Percentiles rank a stretch among this genome's conserved stretches.
Conservation (phyloP, 2,888 invertebrate genomes). For the Pheosia tremula region DNA sequence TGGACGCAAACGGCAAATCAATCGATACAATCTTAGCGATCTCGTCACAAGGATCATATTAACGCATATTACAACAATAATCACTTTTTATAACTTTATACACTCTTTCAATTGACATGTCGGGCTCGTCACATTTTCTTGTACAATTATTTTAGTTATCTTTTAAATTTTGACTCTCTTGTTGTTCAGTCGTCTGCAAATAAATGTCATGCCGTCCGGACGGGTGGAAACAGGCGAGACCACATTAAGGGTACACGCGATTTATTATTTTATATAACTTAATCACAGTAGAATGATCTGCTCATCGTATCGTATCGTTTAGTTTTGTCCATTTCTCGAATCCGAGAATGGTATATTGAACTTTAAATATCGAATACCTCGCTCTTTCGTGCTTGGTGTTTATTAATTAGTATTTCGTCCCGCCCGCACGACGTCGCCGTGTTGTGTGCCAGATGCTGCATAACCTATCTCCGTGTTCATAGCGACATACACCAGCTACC, state of each 20-base stretch:
- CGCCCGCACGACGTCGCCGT: slow-evolving; percentile 43
- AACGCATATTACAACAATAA: slow-evolving; percentile 62
- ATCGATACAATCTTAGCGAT: slow-evolving; percentile 33
- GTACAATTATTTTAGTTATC: slow-evolving; percentile 71
- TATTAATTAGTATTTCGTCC: slow-evolving; percentile 17
- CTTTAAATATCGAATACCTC: not conserved
- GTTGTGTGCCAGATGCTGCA: slow-evolving; percentile 42
- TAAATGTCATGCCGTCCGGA: slow-evolving; percentile 32
- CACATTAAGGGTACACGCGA: too few species aligned
- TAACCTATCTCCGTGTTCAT: slow-evolving; percentile 32
- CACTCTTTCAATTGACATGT: slow-evolving; percentile 81
- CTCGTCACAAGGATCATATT: slow-evolving; percentile 47
- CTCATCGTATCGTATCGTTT: too few species aligned
- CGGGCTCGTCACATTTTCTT: slow-evolving; percentile 77
- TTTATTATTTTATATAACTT: too few species aligned
- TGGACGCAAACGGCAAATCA: slow-evolving; percentile 28
- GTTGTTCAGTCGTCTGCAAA: slow-evolving; percentile 52
- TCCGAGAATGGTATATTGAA: too few species aligned
- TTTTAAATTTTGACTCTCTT: slow-evolving; percentile 54
- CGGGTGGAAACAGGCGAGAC: slow-evolving; percentile 13
- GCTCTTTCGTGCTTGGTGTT: not conserved
- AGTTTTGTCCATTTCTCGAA: too few species aligned
- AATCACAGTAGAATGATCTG: too few species aligned
- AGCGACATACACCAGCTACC: slow-evolving; percentile 46
- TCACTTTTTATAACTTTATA: slow-evolving; percentile 68